Evolutionary conservation across 2,113 vertebrate genomes (phyloP), one percentile per base, ranked within the genome.

Genomic region (Hippopotamus amphibius): DNA sequence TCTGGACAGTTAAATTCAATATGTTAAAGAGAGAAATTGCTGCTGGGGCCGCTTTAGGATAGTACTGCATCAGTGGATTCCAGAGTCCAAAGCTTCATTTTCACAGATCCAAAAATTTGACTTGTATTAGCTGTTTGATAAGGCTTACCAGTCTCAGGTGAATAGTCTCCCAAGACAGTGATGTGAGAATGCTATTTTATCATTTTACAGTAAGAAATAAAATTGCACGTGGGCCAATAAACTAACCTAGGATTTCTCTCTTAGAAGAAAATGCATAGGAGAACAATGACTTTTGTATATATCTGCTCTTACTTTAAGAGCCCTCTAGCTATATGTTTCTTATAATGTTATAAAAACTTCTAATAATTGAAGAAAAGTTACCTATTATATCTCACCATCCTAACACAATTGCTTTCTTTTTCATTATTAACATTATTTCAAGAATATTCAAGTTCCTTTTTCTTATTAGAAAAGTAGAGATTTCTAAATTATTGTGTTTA

Each of bases 1-100:
- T 87, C 28, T 97, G 7, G 30, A 77, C 81, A 59, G 22, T 93
- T 96, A 63, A 95, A 83, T 74, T 92, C 89, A 88, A 48, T 91
- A 82, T 84, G 7, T 86, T 94, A 81, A 96, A 59, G 50, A 71
- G 57, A 61, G 86, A 80, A 97, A 61, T 92, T 72, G 55, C 41
- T 97, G 33, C 59, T 66, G 48, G 50, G 53, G 15, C n/a, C 8
- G 17, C 41, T 41, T 79, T 26, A 85, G 26, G 17, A 37, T 80
- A 91, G 41, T 82, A 61, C 21, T 66, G 6, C 6, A 41, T 88
- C 33, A 66, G 28, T 77, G 12, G 11, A 76, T 81, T 91, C 50
- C 53, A 90, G 13, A 63, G 57, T 80, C 21, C 10, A 95, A 94
- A 48, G 21, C 41, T 91, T 81, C 26, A 80, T 94, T 93, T 96